Conservation (phyloP, 1,140 invertebrate species). For the Lucilia sericata region DNA sequence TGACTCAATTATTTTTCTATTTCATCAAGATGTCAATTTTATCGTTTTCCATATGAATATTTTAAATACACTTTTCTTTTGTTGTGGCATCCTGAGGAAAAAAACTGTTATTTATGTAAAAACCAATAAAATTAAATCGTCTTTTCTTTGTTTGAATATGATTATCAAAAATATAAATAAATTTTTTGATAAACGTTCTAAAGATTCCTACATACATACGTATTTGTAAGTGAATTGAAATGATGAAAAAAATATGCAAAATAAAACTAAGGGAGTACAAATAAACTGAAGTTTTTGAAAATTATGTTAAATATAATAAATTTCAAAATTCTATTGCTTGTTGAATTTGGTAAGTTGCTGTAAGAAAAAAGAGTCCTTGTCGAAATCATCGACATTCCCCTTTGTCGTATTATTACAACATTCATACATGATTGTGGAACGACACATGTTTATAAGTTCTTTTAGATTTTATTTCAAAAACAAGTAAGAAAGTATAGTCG, state of each 20-base stretch:
- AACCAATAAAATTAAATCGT: conserved; percentile 68
- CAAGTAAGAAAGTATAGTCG: too few relatives aligned
- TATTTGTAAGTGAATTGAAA: neutral
- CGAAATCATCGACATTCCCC: neutral
- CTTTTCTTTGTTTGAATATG: conserved; percentile 57
- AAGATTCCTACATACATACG: neutral
- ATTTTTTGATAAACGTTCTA: neutral
- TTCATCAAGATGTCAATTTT: conserved; percentile 41
- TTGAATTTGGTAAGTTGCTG: too few relatives aligned
- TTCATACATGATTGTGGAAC: conserved; percentile 3
- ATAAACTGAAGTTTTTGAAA: neutral
- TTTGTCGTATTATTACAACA: conserved; percentile 1
- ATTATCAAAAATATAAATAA: conserved; percentile 52
- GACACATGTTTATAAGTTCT: conserved; percentile 15
- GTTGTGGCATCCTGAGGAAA: too few relatives aligned
- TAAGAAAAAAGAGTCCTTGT: neutral
- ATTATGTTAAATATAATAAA: conserved; percentile 34
- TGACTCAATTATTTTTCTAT: conserved; percentile 64
- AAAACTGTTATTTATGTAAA: conserved; percentile 62
- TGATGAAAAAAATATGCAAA: conserved; percentile 29
- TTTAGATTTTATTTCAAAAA: neutral
- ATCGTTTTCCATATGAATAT: conserved; percentile 9
- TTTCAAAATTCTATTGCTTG: conserved; percentile 10
- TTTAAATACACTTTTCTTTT: neutral
- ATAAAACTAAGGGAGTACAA: neutral